phyloP scores from a whole-genome alignment of 1,140 invertebrate species.

The Zaprionus ghesquierei region DNA sequence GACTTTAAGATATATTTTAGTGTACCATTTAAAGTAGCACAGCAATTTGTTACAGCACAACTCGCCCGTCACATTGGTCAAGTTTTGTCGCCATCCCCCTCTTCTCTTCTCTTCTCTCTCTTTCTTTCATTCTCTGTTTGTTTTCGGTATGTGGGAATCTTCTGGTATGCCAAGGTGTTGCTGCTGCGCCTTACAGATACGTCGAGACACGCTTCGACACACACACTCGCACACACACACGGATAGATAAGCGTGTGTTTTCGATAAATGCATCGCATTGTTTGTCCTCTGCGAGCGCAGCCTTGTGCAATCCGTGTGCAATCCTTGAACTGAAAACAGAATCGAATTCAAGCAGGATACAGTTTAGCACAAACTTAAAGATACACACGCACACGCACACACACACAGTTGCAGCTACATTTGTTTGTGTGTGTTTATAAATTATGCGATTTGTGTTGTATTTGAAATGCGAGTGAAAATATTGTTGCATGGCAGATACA shows the following conservation, averaged over 20 bases:
- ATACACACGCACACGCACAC: background rate
- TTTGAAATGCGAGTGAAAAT: background rate
- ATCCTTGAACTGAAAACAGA: slow-evolving; percentile 7
- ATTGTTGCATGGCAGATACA: background rate
- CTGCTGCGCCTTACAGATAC: background rate
- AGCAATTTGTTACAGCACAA: slow-evolving; percentile 61
- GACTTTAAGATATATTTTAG: slow-evolving; percentile 68
- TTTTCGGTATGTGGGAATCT: slow-evolving; percentile 29
- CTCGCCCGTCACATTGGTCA: slow-evolving; percentile 19
- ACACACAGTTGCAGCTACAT: background rate
- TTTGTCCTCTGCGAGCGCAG: background rate
- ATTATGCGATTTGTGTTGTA: background rate
- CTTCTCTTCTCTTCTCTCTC: background rate
- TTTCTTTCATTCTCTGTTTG: slow-evolving; percentile 7
- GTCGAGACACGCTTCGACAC: background rate
- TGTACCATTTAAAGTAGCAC: slow-evolving; percentile 67
- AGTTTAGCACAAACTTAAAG: background rate
- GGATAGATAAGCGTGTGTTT: background rate
- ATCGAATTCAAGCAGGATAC: slow-evolving; percentile 4
- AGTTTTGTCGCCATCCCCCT: background rate
- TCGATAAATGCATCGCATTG: slow-evolving; percentile 16
- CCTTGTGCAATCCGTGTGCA: background rate
- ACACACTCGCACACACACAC: background rate
- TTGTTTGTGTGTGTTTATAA: background rate
- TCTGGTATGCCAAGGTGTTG: slow-evolving; percentile 25